phyloP scores from a whole-genome alignment of 2,113 vertebrate species.

The Nyctibius bracteatus region DNA sequence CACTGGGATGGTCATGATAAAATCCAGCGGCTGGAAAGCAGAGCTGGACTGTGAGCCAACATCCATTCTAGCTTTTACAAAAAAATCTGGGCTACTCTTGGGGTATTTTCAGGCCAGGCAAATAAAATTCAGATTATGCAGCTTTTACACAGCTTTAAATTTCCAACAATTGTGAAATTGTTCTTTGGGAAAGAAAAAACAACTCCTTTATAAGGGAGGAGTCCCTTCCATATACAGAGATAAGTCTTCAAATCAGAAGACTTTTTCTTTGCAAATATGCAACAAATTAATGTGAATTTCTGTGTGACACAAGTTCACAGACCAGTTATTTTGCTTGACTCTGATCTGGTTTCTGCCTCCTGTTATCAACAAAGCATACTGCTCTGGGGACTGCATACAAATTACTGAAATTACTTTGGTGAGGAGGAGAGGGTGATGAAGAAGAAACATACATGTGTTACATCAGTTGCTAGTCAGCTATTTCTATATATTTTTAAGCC shows the following conservation, averaged over 20 bases:
- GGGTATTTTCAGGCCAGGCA: background rate
- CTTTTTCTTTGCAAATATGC: background rate
- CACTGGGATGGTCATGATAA: background rate
- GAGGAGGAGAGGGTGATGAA: background rate
- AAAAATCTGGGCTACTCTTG: background rate
- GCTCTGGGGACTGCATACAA: background rate
- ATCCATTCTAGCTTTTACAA: background rate
- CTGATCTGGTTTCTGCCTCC: background rate
- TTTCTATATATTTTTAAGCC: background rate
- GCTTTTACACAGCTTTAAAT: background rate
- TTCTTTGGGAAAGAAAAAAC: background rate
- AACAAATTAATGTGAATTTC: background rate
- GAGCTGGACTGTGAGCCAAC: fast-evolving
- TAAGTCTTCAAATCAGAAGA: background rate
- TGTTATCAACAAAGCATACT: background rate
- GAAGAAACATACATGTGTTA: background rate
- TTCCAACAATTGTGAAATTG: background rate
- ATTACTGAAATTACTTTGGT: background rate
- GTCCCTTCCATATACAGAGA: background rate
- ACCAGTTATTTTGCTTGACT: background rate
- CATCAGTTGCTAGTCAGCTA: background rate
- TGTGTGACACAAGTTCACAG: background rate
- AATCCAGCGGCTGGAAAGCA: background rate
- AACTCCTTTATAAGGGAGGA: background rate
- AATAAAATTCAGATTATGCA: background rate